Evolutionary conservation across 2,797 vertebrate species (phyloP), one percentile per base, ranked within the genome.

Genomic region (Rachycentron canadum): DNA sequence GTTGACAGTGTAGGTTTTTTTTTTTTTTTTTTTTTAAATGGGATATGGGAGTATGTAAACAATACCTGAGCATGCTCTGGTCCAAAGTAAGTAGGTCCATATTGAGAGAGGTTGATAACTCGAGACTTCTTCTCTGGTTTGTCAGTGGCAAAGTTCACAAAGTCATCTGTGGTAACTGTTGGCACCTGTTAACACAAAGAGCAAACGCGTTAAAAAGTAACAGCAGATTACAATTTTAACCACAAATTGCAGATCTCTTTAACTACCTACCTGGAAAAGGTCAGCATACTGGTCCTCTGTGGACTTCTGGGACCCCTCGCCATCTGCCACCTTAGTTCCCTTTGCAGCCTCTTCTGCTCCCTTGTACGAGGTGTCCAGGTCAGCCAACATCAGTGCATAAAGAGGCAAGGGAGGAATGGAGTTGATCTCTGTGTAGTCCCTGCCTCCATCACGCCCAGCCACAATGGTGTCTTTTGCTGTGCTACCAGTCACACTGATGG

Each of bases 341-440:
- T 97, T 98, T 7, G 90, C 91, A 21, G 92, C 91, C 88, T 99
- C 98, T 85, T 98, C 98, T 2, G 93, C 89, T 47, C 94, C 91
- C 79, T 97, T 96, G 49, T 96, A 99, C 1, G 96, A 95, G 9
- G 95, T 94, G 90, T 99, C 98, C 57, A 97, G 94, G 90, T 99
- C 98, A 7, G 98, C 98, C 69, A 97, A 95, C 77, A 99, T 96
- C 73, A 99, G 91, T 0, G 97, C 96, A 14, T 99, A 97, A 0
- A 99, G 94, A 0, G 98, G 98, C 63, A 99, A 83, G 0, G 98
- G 98, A 16, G 98, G 98, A 81, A 99, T 98, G n/a, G 98, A 99
- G 88, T 99, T 98, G 85, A 99, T 99, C 86, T 99, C 98, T 0
- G 98, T 99, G 86, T 99, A 99, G 91, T 99, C 98, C 14, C 98